Percentiles rank a stretch among this genome's conserved stretches.
These are phyloP conservation scores for Channa striata DNA, from an alignment of 2,797 vertebrate genomes.

Conservation along the genomic window DNA sequence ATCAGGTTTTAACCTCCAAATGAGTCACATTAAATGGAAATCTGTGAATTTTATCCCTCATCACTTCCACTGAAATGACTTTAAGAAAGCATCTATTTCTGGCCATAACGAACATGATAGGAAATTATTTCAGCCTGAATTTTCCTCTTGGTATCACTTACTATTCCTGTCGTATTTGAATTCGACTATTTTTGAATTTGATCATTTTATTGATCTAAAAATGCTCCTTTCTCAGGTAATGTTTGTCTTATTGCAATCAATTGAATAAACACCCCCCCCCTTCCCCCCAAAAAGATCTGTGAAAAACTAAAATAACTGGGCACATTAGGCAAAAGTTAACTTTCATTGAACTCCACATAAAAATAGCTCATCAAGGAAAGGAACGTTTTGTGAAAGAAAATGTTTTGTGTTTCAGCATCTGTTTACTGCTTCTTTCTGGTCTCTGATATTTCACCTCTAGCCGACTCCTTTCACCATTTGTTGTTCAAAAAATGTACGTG, in stretches of 20 bases:
- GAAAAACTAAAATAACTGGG: neutral
- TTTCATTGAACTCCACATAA: conserved; percentile 16
- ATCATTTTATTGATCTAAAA: conserved; percentile 6
- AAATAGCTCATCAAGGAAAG: neutral
- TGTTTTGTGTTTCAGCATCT: conserved; percentile 19
- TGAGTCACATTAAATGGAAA: no score
- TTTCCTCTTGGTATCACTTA: no score
- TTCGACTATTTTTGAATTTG: neutral
- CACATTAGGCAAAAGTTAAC: neutral
- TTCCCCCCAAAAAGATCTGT: no score
- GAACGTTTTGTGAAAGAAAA: conserved; percentile 21
- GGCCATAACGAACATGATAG: no score
- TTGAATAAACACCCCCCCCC: neutral
- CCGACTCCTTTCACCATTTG: conserved; percentile 48
- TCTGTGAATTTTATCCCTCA: no score
- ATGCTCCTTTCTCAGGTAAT: conserved; percentile 7
- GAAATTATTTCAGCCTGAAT: no score
- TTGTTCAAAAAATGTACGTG: conserved; percentile 54
- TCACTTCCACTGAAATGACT: no score
- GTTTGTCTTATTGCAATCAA: conserved; percentile 23
- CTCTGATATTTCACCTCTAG: conserved; percentile 23
- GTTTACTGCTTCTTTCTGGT: conserved; percentile 6
- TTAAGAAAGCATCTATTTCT: no score
- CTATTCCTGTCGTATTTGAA: neutral
- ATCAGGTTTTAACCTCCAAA: no score